Conservation (phyloP, 2,113 vertebrate species). For the Chrysemys picta region DNA sequence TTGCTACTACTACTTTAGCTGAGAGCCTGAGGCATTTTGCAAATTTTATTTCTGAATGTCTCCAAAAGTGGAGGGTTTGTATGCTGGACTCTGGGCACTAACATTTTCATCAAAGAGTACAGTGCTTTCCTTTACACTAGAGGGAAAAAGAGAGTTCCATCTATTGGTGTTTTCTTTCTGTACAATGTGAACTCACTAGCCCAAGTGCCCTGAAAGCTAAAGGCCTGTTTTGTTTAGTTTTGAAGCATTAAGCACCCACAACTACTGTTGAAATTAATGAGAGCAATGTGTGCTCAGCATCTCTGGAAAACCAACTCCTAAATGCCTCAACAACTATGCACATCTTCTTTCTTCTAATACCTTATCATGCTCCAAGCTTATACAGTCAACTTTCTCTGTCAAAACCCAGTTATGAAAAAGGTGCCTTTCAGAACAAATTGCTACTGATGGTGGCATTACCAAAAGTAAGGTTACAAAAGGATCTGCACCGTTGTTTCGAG, state of each 20-base stretch:
- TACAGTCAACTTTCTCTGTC: background rate
- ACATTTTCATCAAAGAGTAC: background rate
- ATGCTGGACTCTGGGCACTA: accelerated
- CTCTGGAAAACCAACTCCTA: background rate
- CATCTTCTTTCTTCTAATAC: background rate
- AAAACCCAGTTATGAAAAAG: conserved; percentile 58
- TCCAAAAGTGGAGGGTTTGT: background rate
- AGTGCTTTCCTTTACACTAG: background rate
- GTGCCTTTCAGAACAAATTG: conserved; percentile 58
- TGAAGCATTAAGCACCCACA: background rate
- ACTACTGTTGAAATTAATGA: background rate
- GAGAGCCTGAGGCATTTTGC: background rate
- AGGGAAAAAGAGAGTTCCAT: background rate
- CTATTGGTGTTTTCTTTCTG: accelerated
- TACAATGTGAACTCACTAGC: accelerated
- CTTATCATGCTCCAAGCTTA: background rate
- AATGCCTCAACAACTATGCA: background rate
- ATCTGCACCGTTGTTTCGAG: background rate
- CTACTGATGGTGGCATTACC: background rate
- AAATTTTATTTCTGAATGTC: background rate
- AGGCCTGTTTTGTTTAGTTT: background rate
- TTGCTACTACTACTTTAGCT: background rate
- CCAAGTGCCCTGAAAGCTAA: background rate
- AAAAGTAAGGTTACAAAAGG: conserved; percentile 10
- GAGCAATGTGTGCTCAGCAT: background rate